Percentiles rank a stretch among this genome's conserved stretches.
These are phyloP conservation scores for Neofelis nebulosa DNA, from an alignment of 2,113 vertebrate species.

Conservation along the genomic window DNA sequence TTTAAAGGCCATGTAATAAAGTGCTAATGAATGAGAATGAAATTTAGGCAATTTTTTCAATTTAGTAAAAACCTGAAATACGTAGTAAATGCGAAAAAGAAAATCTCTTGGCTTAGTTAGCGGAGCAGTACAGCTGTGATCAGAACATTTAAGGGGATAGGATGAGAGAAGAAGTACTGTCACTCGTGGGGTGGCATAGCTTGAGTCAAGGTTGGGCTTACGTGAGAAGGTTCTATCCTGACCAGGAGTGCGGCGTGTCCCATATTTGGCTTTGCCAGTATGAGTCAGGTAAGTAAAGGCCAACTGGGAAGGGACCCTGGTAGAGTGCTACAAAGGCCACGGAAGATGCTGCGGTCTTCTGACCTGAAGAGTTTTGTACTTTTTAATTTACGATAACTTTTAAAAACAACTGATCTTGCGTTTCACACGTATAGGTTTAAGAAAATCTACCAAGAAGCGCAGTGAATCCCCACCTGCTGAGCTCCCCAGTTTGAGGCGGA, in stretches of 20 bases:
- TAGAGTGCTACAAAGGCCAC: neutral
- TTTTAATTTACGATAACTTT: constrained; percentile 1
- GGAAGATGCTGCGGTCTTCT: neutral
- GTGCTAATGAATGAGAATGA: neutral
- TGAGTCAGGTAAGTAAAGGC: neutral
- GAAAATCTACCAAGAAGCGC: constrained; percentile 99
- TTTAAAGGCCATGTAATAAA: neutral
- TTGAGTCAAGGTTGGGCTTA: neutral
- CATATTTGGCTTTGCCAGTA: neutral
- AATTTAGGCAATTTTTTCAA: neutral
- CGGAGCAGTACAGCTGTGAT: neutral
- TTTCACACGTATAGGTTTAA: constrained; percentile 88
- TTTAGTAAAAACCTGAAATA: neutral
- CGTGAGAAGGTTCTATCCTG: neutral
- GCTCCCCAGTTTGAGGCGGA: constrained; percentile 99
- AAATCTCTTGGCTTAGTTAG: neutral
- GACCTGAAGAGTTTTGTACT: neutral
- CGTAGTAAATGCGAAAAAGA: neutral
- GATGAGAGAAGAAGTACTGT: neutral
- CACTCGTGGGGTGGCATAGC: too few species aligned
- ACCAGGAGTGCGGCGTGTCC: neutral
- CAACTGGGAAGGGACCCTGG: neutral
- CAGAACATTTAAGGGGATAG: neutral
- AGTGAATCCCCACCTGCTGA: constrained; percentile 99
- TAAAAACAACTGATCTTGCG: neutral